These are phyloP conservation scores for Eumaeus atala DNA, from an alignment of 1,140 invertebrate genomes.

Conservation along the genomic window DNA sequence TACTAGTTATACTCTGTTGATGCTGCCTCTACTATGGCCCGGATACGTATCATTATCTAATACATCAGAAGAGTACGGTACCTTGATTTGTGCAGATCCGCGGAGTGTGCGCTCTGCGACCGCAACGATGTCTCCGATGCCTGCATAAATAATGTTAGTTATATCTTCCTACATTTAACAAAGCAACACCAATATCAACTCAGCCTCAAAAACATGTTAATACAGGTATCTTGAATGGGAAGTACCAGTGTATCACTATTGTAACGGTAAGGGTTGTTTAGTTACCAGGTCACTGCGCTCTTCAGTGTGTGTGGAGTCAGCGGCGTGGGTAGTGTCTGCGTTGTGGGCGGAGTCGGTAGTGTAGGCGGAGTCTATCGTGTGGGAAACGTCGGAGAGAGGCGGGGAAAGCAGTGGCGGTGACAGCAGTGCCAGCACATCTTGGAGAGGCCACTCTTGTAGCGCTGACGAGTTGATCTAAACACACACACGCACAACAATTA, in stretches of 20 bases:
- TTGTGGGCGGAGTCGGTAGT: conserved; percentile 57
- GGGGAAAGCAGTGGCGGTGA: conserved; percentile 60
- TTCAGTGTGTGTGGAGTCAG: not conserved
- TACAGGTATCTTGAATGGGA: too few relatives aligned
- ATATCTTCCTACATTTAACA: too few relatives aligned
- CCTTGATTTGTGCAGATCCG: conserved; percentile 49
- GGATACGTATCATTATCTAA: too few relatives aligned
- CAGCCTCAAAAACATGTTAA: too few relatives aligned
- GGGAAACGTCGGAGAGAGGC: conserved; percentile 37
- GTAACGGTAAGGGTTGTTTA: too few relatives aligned
- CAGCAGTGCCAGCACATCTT: conserved; percentile 56
- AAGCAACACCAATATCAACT: too few relatives aligned
- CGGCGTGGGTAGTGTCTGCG: conserved; percentile 22
- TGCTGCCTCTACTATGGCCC: too few relatives aligned
- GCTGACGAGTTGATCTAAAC: conserved; percentile 44
- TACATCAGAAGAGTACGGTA: conserved; percentile 5
- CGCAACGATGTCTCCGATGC: conserved; percentile 37
- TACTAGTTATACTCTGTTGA: too few relatives aligned
- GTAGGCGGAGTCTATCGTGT: conserved; percentile 17
- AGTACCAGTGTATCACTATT: too few relatives aligned
- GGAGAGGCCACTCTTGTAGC: conserved; percentile 46
- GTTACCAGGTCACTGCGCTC: not conserved
- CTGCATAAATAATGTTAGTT: conserved; percentile 21
- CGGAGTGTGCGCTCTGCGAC: conserved; percentile 24
- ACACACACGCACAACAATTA: conserved; percentile 21